These are phyloP conservation scores for Calidris pygmaea DNA, from an alignment of 2,113 vertebrate genomes.

Conservation along the genomic window DNA sequence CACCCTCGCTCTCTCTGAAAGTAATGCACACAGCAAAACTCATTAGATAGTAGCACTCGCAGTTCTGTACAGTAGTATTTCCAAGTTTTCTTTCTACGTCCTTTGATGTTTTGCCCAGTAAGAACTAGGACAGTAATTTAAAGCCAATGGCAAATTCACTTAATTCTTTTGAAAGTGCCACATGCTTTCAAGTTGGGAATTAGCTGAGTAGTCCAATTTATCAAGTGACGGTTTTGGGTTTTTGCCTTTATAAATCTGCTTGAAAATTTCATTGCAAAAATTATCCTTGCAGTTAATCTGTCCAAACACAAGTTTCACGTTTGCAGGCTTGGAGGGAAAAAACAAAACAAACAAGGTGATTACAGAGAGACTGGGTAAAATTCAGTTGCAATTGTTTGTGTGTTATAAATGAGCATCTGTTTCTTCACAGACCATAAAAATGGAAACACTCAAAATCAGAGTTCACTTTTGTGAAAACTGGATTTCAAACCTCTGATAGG, in stretches of 20 bases:
- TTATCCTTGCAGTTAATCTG: neutral
- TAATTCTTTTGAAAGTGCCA: slow-evolving; percentile 19
- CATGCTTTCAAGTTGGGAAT: neutral
- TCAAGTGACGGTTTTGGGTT: neutral
- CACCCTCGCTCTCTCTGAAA: neutral
- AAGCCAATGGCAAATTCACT: slow-evolving; percentile 43
- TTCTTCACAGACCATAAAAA: neutral
- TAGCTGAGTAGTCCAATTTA: slow-evolving; percentile 7
- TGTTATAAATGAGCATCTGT: neutral
- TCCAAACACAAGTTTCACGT: neutral
- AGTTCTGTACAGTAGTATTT: neutral
- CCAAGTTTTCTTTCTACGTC: neutral
- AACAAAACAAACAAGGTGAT: neutral
- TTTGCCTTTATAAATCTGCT: neutral
- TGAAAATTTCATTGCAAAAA: neutral
- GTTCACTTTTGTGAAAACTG: neutral
- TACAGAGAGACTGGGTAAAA: neutral
- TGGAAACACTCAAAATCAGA: neutral
- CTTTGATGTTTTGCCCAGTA: slow-evolving; percentile 46
- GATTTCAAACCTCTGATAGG: neutral
- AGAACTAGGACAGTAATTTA: slow-evolving; percentile 16
- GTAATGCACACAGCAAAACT: neutral
- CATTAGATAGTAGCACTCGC: neutral
- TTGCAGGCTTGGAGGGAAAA: neutral
- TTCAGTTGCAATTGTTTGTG: neutral